These are phyloP conservation scores for Corydoras maculifer DNA, from an alignment of 2,113 vertebrate genomes.

Conservation along the genomic window DNA sequence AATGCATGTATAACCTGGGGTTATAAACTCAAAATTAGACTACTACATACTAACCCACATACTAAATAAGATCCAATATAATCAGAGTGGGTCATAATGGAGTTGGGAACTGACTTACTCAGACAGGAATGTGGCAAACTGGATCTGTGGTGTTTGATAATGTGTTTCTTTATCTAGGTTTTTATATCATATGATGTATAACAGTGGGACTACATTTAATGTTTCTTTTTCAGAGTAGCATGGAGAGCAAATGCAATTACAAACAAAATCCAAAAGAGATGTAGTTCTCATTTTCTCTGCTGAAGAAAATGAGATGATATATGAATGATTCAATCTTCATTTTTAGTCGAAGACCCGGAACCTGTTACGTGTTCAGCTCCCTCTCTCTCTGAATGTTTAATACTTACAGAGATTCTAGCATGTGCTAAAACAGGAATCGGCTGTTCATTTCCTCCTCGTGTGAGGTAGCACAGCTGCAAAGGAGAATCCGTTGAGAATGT, in stretches of 20 bases:
- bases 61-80: too few species aligned
- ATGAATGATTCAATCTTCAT: constrained; percentile 36
- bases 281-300: constrained; percentile 18
- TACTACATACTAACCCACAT: too few species aligned
- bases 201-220: background rate
- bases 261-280: constrained; percentile 16
- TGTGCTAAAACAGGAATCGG: constrained; percentile 30
- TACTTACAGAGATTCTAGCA: constrained; percentile 6
- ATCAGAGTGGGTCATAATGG: too few species aligned
- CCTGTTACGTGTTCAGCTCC: constrained; percentile 11
- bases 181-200: too few species aligned
- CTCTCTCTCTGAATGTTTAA: constrained; percentile 9
- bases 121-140: too few species aligned
- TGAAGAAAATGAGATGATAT: constrained; percentile 13
- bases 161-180: too few species aligned
- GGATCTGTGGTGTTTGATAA: too few species aligned
- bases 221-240: constrained; percentile 24
- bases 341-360: constrained; percentile 6
- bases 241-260: constrained; percentile 22
- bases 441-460: constrained; percentile 19
- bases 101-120: too few species aligned
- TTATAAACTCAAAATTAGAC: too few species aligned
- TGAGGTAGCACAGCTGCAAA: constrained; percentile 24
- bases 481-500: constrained; percentile 16
- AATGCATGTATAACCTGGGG: too few species aligned